Conservation (phyloP, 2,113 vertebrate genomes). For the Pseudois nayaur region DNA sequence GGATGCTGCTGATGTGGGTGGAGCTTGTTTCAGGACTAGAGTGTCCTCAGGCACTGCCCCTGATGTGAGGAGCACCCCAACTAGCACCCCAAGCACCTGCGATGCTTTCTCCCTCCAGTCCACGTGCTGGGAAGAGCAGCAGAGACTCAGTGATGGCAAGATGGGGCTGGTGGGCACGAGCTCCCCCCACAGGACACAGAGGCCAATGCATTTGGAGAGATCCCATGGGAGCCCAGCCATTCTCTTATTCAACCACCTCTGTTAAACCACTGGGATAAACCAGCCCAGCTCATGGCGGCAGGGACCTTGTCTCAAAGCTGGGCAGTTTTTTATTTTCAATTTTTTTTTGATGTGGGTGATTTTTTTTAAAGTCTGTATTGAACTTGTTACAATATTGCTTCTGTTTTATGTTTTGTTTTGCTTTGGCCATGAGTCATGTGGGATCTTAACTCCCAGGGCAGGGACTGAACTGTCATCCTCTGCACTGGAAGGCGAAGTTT, state of each 20-base stretch:
- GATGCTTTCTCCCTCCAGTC: accelerated
- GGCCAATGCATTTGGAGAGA: not conserved
- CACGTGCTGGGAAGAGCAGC: accelerated
- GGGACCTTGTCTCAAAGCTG: not conserved
- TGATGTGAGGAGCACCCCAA: not conserved
- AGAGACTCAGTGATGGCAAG: not conserved
- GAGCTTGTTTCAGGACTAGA: not conserved
- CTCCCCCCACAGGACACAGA: too few species aligned
- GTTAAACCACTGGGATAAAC: too few species aligned
- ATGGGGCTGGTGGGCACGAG: accelerated
- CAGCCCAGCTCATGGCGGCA: too few species aligned
- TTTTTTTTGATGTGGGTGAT: not conserved
- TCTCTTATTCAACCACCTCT: not conserved
- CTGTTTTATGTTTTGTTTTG: not conserved
- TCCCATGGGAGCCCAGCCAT: accelerated
- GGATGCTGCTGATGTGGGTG: not conserved
- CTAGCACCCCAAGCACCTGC: not conserved
- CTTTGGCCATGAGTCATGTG: not conserved
- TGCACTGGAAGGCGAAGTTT: not conserved
- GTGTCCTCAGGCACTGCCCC: not conserved
- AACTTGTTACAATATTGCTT: not conserved
- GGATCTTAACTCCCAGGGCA: not conserved
- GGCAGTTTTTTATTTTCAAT: not conserved
- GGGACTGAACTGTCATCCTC: not conserved
- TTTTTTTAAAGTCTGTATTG: not conserved